These are phyloP conservation scores for Stenopsyche tienmushanensis DNA, from an alignment of 1,140 invertebrate species.

Conservation along the genomic window DNA sequence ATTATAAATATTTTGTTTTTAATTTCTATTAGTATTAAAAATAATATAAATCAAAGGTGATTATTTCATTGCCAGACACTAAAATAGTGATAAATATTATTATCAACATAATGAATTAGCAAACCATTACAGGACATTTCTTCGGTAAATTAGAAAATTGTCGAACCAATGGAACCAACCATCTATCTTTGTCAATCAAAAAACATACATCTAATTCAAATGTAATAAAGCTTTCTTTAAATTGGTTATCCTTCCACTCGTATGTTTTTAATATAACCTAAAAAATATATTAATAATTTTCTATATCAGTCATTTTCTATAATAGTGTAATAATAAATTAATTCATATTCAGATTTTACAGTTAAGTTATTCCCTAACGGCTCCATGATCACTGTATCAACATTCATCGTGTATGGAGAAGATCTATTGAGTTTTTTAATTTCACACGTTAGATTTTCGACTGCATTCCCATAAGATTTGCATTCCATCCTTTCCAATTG, in stretches of 20 bases:
- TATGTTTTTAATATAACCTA: slow-evolving; percentile 7
- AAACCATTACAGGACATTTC: slow-evolving; percentile 5
- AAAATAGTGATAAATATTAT: too few relatives aligned
- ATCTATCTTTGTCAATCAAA: slow-evolving; percentile 1
- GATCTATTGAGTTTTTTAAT: neutral
- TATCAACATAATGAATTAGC: too few relatives aligned
- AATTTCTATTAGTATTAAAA: too few relatives aligned
- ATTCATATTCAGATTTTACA: neutral
- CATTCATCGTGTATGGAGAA: neutral
- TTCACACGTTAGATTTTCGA: too few relatives aligned
- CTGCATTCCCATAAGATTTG: too few relatives aligned
- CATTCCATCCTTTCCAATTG: too few relatives aligned
- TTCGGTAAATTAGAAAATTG: neutral
- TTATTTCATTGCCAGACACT: too few relatives aligned
- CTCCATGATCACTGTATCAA: neutral
- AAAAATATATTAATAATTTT: neutral
- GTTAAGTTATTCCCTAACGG: neutral
- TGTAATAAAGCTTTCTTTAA: slow-evolving; percentile 3
- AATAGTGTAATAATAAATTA: neutral
- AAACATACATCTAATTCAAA: neutral
- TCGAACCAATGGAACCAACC: neutral
- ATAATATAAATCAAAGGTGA: too few relatives aligned
- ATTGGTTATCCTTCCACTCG: slow-evolving; percentile 21
- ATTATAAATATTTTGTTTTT: too few relatives aligned
- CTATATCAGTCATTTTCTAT: neutral